Base-by-base conservation (phyloP, 2,888 invertebrate species). In the Sarcophaga subvicina region DNA sequence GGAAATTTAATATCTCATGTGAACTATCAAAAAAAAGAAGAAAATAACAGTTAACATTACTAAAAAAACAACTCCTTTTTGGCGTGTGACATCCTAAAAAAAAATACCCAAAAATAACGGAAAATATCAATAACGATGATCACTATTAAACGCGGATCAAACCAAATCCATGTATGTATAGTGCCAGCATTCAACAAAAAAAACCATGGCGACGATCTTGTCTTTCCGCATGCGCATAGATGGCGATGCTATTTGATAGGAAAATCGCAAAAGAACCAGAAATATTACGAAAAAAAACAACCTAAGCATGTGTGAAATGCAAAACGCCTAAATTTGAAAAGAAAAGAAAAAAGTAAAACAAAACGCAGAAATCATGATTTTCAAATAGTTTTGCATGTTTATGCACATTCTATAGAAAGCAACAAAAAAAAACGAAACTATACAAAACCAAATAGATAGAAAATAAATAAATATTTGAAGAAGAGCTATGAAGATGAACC, bases 11-110 rank as follows among this genome's bases (percentile, higher is more conserved):
- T 87, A 87, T 87, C 84, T 79, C 81, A 84, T 84, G 87, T 84
- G 79, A 84, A 84, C 71, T 84, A 84, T 87, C 72, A 45, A 80
- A 8, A 22, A 20, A 17, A 62, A 20, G n/a, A n/a, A 22, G n/a
- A 78, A 80, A 80, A 80, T 84, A 76, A 67, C 84, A 84, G 80
- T 76, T 71, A 80, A 37, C 25, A 70, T 64, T 45, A 62, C 22
- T 77, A 47, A 60, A 80, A 83, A 64, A 76, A 71, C 70, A 82
- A 72, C 76, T 81, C 59, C 71, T 67, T 83, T 87, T 87, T 87
- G 87, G 87, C 87, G 87, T 87, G 87, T 84, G 87, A 87, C 87
- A 87, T 84, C 81, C 70, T 72, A 84, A 82, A 78, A 64, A 60
- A 62, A 54, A 75, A 71, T n/a, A 72, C 64, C 17, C 25, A 47